phyloP scores from a whole-genome alignment of 2,113 vertebrate genomes.

The Agapornis roseicollis region DNA sequence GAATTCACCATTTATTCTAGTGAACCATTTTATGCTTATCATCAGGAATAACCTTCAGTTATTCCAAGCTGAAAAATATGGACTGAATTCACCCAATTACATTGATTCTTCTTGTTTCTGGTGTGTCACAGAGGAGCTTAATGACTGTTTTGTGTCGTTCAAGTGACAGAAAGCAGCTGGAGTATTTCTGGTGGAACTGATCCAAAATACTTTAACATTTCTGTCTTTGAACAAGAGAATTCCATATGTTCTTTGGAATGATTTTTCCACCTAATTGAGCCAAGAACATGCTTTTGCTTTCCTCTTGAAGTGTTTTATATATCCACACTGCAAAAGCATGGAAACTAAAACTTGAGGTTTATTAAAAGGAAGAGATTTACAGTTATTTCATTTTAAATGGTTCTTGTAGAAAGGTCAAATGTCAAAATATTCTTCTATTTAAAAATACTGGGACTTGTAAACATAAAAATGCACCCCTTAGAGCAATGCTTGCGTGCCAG shows the following conservation, averaged over 20 bases:
- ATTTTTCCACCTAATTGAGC: neutral
- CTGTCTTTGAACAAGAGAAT: slow-evolving; percentile 36
- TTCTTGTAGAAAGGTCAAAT: neutral
- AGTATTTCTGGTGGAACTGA: neutral
- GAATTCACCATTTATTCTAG: neutral
- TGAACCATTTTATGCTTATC: neutral
- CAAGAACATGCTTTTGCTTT: slow-evolving; percentile 45
- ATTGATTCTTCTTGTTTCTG: neutral
- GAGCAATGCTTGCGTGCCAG: neutral
- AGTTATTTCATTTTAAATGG: neutral
- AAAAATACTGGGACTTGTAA: neutral
- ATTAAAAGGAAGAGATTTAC: slow-evolving; percentile 21
- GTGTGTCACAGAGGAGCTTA: slow-evolving; percentile 5
- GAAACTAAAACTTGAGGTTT: neutral
- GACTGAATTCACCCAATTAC: neutral
- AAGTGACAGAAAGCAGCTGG: slow-evolving; percentile 39
- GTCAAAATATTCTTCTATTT: neutral
- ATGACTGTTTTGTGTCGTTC: slow-evolving; percentile 30
- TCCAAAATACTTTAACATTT: neutral
- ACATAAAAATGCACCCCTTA: neutral
- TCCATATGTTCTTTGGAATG: slow-evolving; percentile 17
- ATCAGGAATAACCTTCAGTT: neutral
- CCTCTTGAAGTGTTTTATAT: slow-evolving; percentile 17
- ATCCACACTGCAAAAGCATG: neutral
- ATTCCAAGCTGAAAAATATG: neutral